Evolutionary conservation across 2,113 vertebrate genomes (phyloP), one percentile per base, ranked within the genome.

Genomic region (Nesogale talazaci): DNA sequence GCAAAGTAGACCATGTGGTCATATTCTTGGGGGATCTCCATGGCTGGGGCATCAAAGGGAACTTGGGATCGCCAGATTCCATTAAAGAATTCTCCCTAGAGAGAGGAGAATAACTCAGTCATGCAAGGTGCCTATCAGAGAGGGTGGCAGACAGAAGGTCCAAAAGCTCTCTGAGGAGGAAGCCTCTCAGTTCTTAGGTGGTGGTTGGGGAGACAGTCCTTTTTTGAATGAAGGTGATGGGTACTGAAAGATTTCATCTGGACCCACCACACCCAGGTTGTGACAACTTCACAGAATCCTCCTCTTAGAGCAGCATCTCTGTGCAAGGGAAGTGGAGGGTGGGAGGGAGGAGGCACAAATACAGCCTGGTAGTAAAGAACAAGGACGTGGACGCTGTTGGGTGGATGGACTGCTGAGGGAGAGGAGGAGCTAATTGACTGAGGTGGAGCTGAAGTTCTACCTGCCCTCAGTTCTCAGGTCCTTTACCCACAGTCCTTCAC

Each of bases 1-100:
- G 96, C 98, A 0, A 98, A 97, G 92, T 98, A 98, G 94, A 98
- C 63, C 98, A 98, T 98, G 69, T 8, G 96, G 11, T 94, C 61
- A 0, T 97, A 96, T 6, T 95, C 96, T 0, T 52, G 27, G 0
- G 97, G 94, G 0, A 98, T n/a, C 89, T 38, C 34, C 87, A 98
- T 76, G 0, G 85, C 3, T 12, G 95, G 95, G 0, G 97, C 95
- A 1, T 90, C 0, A 56, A 98, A 98, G 10, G 97, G 97, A 12
- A 91, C 25, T 0, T 85, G 0, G 0, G 96, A 87, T n/a, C 12
- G 96, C 1, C 92, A 46, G 3, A 69, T 70, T 65, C 42, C 16
- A 75, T 95, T 90, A 67, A 97, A 98, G 94, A 98, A 97, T 80
- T 98, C 96, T 0, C 98, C 98, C 98, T 98, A 93, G 8, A 94